Conservation (phyloP, 1,140 invertebrate genomes). For the Cryptotermes secundus region DNA sequence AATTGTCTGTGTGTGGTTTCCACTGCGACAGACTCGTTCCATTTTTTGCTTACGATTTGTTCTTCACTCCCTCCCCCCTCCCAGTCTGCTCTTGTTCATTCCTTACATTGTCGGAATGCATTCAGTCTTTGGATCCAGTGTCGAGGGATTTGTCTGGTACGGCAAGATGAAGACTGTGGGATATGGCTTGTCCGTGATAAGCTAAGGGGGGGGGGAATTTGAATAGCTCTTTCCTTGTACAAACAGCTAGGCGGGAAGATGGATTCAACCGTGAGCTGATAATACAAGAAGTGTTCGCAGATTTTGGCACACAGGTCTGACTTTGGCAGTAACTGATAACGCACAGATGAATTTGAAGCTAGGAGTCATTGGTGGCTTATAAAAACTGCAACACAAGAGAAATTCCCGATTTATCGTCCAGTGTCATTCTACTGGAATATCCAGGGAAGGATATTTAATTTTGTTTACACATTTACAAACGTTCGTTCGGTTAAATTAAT, state of each 20-base stretch:
- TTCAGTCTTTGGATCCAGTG: neutral
- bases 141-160: neutral
- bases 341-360: too few relatives aligned
- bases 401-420: too few relatives aligned
- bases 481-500: too few relatives aligned
- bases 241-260: neutral
- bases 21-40: neutral
- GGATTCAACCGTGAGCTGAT: neutral
- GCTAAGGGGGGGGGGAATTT: neutral
- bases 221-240: conserved; percentile 12
- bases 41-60: neutral
- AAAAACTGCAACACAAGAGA: too few relatives aligned
- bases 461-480: too few relatives aligned
- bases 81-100: neutral
- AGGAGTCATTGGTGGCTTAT: too few relatives aligned
- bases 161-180: neutral
- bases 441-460: too few relatives aligned
- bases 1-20: neutral
- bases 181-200: neutral
- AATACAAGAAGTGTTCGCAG: neutral
- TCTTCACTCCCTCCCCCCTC: neutral
- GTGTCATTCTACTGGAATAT: too few relatives aligned
- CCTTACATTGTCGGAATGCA: neutral
- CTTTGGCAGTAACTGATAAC: neutral
- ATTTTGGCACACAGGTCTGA: neutral